These are phyloP conservation scores for Noctua janthina DNA, from an alignment of 2,888 invertebrate species.

Conservation along the genomic window DNA sequence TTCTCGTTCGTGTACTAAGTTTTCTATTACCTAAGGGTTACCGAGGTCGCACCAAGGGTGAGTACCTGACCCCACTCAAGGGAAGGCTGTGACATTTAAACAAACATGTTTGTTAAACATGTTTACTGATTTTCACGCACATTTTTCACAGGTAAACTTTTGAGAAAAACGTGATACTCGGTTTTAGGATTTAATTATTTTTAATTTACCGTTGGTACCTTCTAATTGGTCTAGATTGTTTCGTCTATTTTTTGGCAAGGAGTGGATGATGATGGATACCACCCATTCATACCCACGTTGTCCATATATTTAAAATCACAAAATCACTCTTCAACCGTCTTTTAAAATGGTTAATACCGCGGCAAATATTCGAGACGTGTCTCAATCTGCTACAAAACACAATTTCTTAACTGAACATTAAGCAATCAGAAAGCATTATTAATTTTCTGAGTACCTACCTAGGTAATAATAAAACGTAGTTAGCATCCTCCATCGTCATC, in stretches of 20 bases:
- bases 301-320: background rate
- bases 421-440: background rate
- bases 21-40: constrained; percentile 41
- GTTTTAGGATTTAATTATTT: background rate
- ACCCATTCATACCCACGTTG: background rate
- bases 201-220: constrained; percentile 7
- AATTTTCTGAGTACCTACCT: background rate
- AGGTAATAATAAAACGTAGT: background rate
- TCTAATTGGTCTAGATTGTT: background rate
- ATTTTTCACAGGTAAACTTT: constrained; percentile 38
- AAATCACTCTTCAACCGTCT: background rate
- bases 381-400: background rate
- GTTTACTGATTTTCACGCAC: constrained; percentile 42
- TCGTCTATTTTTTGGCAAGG: background rate
- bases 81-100: constrained; percentile 66
- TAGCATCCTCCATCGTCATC: background rate
- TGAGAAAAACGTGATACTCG: constrained; percentile 29
- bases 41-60: constrained; percentile 52
- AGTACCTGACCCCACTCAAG: constrained; percentile 54
- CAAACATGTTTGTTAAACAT: constrained; percentile 20
- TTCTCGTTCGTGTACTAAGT: constrained; percentile 45
- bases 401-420: no score
- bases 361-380: background rate
- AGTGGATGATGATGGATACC: background rate
- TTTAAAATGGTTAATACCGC: background rate